These are phyloP conservation scores for Oreotragus oreotragus DNA, from an alignment of 2,113 vertebrate genomes.

Conservation along the genomic window DNA sequence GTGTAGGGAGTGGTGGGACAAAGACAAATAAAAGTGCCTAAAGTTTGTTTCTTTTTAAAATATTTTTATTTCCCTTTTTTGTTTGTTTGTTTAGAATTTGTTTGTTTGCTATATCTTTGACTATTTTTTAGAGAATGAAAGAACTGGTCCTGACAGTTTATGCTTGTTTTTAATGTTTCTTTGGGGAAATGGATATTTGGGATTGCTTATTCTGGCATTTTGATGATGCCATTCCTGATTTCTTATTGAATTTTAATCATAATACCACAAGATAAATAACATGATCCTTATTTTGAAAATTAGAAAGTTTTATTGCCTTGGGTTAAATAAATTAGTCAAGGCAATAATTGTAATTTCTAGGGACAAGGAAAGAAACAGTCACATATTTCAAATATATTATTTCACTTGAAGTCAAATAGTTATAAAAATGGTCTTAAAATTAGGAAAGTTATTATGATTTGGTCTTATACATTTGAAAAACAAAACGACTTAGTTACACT, in stretches of 20 bases:
- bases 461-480: neutral
- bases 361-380: neutral
- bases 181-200: too few species aligned
- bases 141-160: neutral
- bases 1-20: neutral
- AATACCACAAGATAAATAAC: neutral
- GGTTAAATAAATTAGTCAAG: neutral
- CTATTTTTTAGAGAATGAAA: neutral
- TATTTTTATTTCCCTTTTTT: neutral
- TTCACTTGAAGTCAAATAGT: neutral
- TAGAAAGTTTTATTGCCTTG: neutral
- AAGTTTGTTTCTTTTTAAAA: neutral
- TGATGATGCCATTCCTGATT: neutral
- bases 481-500: neutral
- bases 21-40: neutral
- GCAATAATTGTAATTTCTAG: neutral
- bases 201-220: neutral
- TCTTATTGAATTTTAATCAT: neutral
- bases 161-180: neutral
- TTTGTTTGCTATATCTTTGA: neutral
- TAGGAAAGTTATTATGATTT: neutral
- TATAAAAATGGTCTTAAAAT: neutral
- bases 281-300: neutral
- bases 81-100: neutral
- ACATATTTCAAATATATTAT: neutral